Conservation (phyloP, 2,888 invertebrate genomes). For the Lasioglossum malachurum region DNA sequence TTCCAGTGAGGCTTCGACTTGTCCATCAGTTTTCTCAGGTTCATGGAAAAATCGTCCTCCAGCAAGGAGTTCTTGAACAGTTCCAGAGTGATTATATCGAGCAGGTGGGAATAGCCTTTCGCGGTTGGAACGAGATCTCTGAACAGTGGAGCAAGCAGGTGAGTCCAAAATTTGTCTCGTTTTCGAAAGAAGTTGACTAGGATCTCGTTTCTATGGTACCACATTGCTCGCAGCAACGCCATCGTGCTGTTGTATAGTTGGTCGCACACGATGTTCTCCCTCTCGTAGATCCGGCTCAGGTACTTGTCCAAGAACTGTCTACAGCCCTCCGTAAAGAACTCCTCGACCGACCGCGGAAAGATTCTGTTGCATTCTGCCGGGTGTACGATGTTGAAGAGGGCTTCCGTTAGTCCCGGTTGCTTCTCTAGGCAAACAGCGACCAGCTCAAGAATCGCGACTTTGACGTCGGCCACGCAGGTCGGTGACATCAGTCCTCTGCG, state of each 20-base stretch:
- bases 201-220: constrained; percentile 84
- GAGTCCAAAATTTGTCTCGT: constrained; percentile 82
- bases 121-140: constrained; percentile 76
- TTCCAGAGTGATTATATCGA: constrained; percentile 83
- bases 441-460: constrained; percentile 85
- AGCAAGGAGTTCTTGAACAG: constrained; percentile 80
- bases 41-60: constrained; percentile 79
- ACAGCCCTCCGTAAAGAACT: constrained; percentile 83
- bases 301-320: constrained; percentile 82
- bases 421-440: constrained; percentile 84
- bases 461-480: constrained; percentile 85
- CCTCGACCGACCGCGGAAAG: constrained; percentile 82
- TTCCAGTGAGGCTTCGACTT: constrained; percentile 78
- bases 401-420: constrained; percentile 85
- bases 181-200: constrained; percentile 83
- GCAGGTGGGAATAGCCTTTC: constrained; percentile 81
- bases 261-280: constrained; percentile 81
- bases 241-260: constrained; percentile 82
- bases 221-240: constrained; percentile 83
- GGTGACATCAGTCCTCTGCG: constrained; percentile 85
- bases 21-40: constrained; percentile 80
- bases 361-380: constrained; percentile 82
- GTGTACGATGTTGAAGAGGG: constrained; percentile 84
- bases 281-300: constrained; percentile 78
- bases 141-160: constrained; percentile 82